Conservation (phyloP, 2,797 vertebrate genomes). For the Galagoides demidoff region DNA sequence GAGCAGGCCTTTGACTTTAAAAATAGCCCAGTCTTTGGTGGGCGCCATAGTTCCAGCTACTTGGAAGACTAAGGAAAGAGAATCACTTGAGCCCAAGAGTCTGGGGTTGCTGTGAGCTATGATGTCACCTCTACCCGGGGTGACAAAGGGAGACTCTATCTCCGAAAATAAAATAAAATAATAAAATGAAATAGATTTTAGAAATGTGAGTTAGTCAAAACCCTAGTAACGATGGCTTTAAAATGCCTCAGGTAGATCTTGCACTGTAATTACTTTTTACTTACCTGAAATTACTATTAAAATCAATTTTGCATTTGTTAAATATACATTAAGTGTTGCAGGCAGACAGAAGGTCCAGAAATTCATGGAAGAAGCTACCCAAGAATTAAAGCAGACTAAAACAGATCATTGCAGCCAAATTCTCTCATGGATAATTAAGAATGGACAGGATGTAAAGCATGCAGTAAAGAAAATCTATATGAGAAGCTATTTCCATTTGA, state of each 20-base stretch:
- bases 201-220: background rate
- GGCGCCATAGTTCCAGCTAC: too few relatives aligned
- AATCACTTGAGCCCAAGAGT: too few relatives aligned
- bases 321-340: background rate
- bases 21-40: too few relatives aligned
- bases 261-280: background rate
- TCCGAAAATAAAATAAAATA: too few relatives aligned
- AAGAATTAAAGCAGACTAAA: conserved; percentile 47
- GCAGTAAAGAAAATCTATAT: conserved; percentile 52
- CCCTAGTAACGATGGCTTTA: background rate
- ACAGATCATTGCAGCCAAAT: conserved; percentile 36
- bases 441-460: conserved; percentile 1
- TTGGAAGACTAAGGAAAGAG: too few relatives aligned
- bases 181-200: background rate
- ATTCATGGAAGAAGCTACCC: background rate
- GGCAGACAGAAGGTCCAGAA: background rate
- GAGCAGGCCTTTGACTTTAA: too few relatives aligned
- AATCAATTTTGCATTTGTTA: background rate
- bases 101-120: too few relatives aligned
- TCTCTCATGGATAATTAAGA: conserved; percentile 46
- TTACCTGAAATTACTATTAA: background rate
- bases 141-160: too few relatives aligned
- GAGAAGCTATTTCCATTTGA: conserved; percentile 33
- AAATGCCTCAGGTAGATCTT: background rate
- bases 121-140: too few relatives aligned